These are phyloP conservation scores for Pampus argenteus DNA, from an alignment of 2,797 vertebrate species.

Conservation along the genomic window DNA sequence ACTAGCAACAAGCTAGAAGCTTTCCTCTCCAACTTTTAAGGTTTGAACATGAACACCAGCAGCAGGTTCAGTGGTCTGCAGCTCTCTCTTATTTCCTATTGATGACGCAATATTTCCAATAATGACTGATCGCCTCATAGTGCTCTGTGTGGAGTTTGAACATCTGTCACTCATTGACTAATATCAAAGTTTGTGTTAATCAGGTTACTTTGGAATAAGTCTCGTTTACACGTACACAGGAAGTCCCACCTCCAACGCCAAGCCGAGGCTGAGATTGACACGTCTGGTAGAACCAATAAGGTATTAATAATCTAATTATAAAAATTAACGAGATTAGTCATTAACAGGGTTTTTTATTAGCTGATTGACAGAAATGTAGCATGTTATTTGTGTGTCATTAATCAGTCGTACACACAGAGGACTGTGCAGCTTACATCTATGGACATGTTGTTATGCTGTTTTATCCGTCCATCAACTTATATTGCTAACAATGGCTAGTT, in stretches of 20 bases:
- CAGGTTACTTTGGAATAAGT: neutral
- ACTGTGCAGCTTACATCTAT: too few relatives aligned
- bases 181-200: neutral
- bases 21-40: neutral
- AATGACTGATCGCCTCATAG: conserved; percentile 6
- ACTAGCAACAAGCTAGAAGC: neutral
- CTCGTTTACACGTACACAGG: conserved; percentile 5
- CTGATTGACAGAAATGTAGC: too few relatives aligned
- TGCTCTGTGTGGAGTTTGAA: conserved; percentile 1
- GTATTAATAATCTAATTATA: too few relatives aligned
- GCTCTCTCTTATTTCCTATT: neutral
- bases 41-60: neutral
- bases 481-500: too few relatives aligned
- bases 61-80: too few relatives aligned
- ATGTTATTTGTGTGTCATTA: too few relatives aligned
- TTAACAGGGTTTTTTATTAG: too few relatives aligned
- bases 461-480: too few relatives aligned
- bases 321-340: too few relatives aligned
- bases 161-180: conserved; percentile 61
- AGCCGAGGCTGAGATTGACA: neutral
- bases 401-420: too few relatives aligned
- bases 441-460: too few relatives aligned
- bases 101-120: conserved; percentile 4
- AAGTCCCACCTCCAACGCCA: neutral
- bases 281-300: neutral